Base-by-base conservation (phyloP, 2,797 vertebrate species). In the Todus mexicanus region DNA sequence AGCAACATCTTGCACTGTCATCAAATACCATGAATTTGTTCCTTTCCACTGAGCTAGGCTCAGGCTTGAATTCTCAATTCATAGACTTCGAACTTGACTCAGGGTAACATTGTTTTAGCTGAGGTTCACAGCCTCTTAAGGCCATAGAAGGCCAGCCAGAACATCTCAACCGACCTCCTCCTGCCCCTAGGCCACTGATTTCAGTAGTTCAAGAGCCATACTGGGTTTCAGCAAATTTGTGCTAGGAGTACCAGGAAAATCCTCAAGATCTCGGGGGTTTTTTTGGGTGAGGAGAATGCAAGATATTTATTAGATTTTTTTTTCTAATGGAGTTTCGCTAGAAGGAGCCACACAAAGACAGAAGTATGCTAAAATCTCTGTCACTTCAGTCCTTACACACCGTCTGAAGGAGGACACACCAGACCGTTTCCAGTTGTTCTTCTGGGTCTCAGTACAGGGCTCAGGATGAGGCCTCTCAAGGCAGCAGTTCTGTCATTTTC, bases 21-120 rank as follows among this genome's bases (percentile, higher is more conserved):
- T 95, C 90, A 95, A 95, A 96, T 94, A 93, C 90, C 87, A 91
- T 15, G 59, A 90, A 89, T 95, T 94, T 92, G 70, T 84, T 95
- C 79, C 84, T 88, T 94, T 92, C 70, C 82, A 54, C 76, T 4
- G 12, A 91, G 60, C 45, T 91, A 93, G 66, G 68, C 76, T 93
- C 42, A 42, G 35, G 40, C 89, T 95, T 72, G 76, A 89, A 85
- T 83, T 90, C 59, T 74, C 35, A 45, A 72, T 90, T 84, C 63
- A 73, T 73, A 92, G 78, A 81, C 79, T 91, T 92, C 87, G 93
- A 95, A 95, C 92, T 94, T 76, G 38, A 89, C 60, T 94, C 54
- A 76, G 93, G 79, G 89, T 92, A 92, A 95, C 92, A 94, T 87
- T 86, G 56, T 95, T 96, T 93, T 91, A 89, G 40, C 83, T 84